These are phyloP conservation scores for Synergus japonicus DNA, from an alignment of 2,888 invertebrate genomes.

Conservation along the genomic window DNA sequence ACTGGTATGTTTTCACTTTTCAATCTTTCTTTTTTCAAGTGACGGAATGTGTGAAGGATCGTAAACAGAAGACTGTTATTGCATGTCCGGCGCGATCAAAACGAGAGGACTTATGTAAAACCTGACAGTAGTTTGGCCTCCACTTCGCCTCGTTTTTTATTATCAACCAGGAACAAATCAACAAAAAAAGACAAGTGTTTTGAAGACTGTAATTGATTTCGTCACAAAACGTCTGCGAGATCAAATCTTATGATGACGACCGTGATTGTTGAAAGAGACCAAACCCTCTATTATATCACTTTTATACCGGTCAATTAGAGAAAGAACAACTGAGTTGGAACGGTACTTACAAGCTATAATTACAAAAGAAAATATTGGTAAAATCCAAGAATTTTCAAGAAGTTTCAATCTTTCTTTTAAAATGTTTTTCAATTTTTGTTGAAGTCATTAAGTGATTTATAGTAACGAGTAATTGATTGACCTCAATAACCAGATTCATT, in stretches of 20 bases:
- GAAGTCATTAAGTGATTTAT: not conserved
- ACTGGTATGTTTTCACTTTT: conserved; percentile 3
- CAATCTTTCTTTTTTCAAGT: not conserved
- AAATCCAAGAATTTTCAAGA: not conserved
- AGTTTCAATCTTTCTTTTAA: not conserved
- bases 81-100: conserved; percentile 8
- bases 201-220: conserved; percentile 13
- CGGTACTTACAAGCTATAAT: not conserved
- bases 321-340: not conserved
- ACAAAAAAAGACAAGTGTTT: not conserved
- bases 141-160: conserved; percentile 1
- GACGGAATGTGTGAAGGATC: not conserved
- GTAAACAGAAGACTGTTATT: conserved; percentile 4
- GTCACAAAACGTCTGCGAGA: conserved; percentile 5
- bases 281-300: not conserved
- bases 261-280: not conserved
- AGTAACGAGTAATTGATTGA: not conserved
- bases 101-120: conserved; percentile 21
- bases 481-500: not conserved
- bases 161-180: not conserved
- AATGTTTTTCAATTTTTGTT: no score
- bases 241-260: conserved; percentile 13
- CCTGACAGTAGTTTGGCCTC: not conserved
- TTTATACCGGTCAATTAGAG: not conserved
- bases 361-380: not conserved